phyloP scores from a whole-genome alignment of 2,888 invertebrate genomes.

The Melipona beecheii region DNA sequence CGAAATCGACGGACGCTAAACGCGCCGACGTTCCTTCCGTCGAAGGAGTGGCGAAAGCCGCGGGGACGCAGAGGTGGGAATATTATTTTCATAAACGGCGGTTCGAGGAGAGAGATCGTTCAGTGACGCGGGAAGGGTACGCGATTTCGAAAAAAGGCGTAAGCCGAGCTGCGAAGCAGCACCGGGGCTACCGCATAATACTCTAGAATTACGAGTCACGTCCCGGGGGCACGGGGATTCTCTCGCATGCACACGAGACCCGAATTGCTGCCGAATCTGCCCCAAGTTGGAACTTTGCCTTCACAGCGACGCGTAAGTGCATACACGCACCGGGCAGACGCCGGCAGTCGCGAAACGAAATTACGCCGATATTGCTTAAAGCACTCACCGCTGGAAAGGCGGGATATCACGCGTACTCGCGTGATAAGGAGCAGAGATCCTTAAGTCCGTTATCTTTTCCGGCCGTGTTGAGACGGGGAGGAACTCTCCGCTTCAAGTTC shows the following conservation, averaged over 20 bases:
- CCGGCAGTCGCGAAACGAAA: not conserved
- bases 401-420: too few species aligned
- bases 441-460: not conserved
- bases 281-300: not conserved
- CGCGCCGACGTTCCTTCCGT: not conserved
- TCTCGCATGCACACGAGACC: constrained; percentile 34
- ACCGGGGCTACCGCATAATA: constrained; percentile 74
- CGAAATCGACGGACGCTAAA: not conserved
- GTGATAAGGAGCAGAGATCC: not conserved
- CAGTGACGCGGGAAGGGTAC: not conserved
- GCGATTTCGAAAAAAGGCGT: constrained; percentile 44
- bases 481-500: not conserved
- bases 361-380: not conserved
- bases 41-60: not conserved
- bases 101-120: constrained; percentile 7
- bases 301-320: too few species aligned
- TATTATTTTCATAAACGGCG: not conserved
- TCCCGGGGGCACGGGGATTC: constrained; percentile 68
- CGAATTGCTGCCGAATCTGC: constrained; percentile 2
- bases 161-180: constrained; percentile 46
- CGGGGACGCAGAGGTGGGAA: not conserved
- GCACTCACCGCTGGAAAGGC: not conserved
- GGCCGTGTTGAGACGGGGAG: not conserved
- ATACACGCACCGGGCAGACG: too few species aligned
- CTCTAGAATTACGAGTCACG: constrained; percentile 77